These are phyloP conservation scores for Aplochiton taeniatus DNA, from an alignment of 2,797 vertebrate genomes.

Conservation along the genomic window DNA sequence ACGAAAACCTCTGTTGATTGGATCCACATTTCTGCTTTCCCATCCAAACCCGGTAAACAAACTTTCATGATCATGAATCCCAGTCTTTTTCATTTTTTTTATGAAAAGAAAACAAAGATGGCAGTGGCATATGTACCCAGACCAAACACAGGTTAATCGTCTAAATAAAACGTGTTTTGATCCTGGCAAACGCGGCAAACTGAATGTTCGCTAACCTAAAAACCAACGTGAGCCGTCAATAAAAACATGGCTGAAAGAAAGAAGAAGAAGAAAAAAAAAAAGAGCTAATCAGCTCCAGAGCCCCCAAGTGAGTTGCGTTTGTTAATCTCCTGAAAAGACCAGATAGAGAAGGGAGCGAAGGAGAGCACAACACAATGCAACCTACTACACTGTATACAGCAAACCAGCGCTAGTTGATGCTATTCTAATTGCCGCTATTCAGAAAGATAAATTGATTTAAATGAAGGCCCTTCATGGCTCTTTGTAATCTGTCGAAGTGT, in stretches of 20 bases:
- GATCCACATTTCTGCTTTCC: constrained; percentile 12
- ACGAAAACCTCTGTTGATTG: constrained; percentile 25
- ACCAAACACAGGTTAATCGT: constrained; percentile 33
- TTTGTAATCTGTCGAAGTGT: constrained; percentile 64
- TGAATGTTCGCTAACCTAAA: constrained; percentile 27
- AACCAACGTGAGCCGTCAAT: constrained; percentile 34
- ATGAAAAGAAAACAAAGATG: constrained; percentile 12
- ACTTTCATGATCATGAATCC: constrained; percentile 35
- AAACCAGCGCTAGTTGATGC: constrained; percentile 21
- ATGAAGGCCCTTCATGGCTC: constrained; percentile 65
- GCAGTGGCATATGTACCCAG: constrained; percentile 18
- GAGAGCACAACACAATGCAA: constrained; percentile 12
- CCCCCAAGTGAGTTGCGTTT: constrained; percentile 21
- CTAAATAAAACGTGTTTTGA: constrained; percentile 37
- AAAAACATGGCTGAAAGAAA: constrained; percentile 20
- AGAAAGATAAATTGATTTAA: constrained; percentile 68
- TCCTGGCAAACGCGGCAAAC: constrained; percentile 34
- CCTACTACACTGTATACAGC: constrained; percentile 12
- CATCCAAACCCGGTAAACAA: constrained; percentile 36
- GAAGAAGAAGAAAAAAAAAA: too few species aligned
- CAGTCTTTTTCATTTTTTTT: constrained; percentile 15
- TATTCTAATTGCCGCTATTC: constrained; percentile 49
- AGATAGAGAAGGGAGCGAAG: constrained; percentile 14
- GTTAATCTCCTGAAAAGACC: constrained; percentile 27
- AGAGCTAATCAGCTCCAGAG: constrained; percentile 31